Evolutionary conservation across 2,113 vertebrate species (phyloP), one percentile per base, ranked within the genome.

Genomic region (Corythornis madagascariensis): DNA sequence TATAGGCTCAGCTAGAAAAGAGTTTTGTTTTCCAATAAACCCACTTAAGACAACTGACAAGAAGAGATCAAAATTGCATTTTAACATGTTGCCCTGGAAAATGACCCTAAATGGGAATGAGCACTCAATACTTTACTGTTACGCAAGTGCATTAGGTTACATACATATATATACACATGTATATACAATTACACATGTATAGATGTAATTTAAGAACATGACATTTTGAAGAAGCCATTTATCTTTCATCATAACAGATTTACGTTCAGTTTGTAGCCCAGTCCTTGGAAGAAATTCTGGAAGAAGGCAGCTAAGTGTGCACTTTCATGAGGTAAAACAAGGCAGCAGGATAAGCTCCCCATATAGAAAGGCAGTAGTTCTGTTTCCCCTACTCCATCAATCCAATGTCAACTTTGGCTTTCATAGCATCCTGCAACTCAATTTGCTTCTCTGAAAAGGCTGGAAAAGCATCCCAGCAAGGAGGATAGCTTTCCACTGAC

Each of bases 161-260:
- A 92, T 8, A 24, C 72, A 60, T 60, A 69, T 50, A 94, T 65
- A 65, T 64, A 89, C 57, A 55, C 60, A 52, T 52, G 26, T 91
- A 95, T 92, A 95, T 93, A 96, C 69, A 94, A 74, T 92, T 95
- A 95, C 91, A 89, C 89, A 93, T 2, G 18, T 95, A 94, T 92
- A 94, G 87, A 92, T 85, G 84, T 94, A 93, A 96, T 95, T 96
- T 93, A 94, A 91, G 95, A 92, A 57, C 82, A 53, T 96, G 95
- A 96, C 95, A 95, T 96, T 96, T 95, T 86, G 76, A 94, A 96
- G 80, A 86, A 90, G 95, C 93, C 92, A 95, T 96, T 26, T 81
- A 86, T 91, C 95, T 95, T 80, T 95, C 95, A 95, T 48, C 85
- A 0, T 86, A 95, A 91, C 55, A 96, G 94, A 95, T 95, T 95